These are phyloP conservation scores for Lordiphosa clarofinis DNA, from an alignment of 1,140 invertebrate genomes.

Conservation along the genomic window DNA sequence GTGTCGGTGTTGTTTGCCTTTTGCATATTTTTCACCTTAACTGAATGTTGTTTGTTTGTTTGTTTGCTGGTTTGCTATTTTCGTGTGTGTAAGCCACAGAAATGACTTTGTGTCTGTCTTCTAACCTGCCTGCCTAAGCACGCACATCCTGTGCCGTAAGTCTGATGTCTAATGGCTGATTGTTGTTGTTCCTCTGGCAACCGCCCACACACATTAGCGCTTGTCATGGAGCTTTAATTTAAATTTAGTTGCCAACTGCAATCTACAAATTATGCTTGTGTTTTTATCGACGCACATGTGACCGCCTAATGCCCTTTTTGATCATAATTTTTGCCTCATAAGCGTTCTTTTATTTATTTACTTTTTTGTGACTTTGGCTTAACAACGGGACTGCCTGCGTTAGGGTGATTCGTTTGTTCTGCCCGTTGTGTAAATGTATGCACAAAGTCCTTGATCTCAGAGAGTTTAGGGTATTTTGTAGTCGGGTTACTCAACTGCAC, in stretches of 20 bases:
- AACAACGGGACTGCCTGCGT: conserved; percentile 1
- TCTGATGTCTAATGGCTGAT: background rate
- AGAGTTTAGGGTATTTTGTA: no score
- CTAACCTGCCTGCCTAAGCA: background rate
- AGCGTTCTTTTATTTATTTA: conserved; percentile 40
- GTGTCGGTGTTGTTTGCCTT: conserved; percentile 31
- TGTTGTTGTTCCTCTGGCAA: conserved; percentile 37
- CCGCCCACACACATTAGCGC: conserved; percentile 29
- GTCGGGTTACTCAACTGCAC: no score
- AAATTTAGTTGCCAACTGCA: conserved; percentile 54
- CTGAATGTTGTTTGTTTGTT: conserved; percentile 35
- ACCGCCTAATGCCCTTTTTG: conserved; percentile 59
- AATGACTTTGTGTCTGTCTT: conserved; percentile 11
- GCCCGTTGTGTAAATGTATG: no score
- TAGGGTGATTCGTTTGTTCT: no score
- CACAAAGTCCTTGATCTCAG: no score
- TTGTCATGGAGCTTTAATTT: conserved; percentile 60
- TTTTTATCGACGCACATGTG: conserved; percentile 37
- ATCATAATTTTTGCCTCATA: conserved; percentile 51
- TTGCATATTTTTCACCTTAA: conserved; percentile 59
- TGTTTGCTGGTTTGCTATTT: conserved; percentile 20
- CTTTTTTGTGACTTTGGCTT: background rate
- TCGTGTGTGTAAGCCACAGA: conserved; percentile 8
- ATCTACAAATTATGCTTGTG: conserved; percentile 19
- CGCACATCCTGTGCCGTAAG: background rate